These are phyloP conservation scores for cat (Felis catus) DNA, from an alignment of 2,113 vertebrate species.

Conservation along the genomic window F.catus_Fca126_mat1.0 CM031423.1:9413501-9414000, in stretches of 20 bases:
- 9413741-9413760: constrained; percentile 2
- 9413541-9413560: not conserved
- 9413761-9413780: not conserved
- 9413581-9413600: constrained; percentile 37
- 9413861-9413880: not conserved
- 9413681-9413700: not conserved
- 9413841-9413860: not conserved
- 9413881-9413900: not conserved
- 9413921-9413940: not conserved
- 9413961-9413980: not conserved
- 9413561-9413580: not conserved
- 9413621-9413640: not conserved
- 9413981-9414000: not conserved
- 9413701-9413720: constrained; percentile 6
- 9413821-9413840: constrained; percentile 20
- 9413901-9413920: constrained; percentile 19
- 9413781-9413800: constrained; percentile 31
- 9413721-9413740: constrained; percentile 21
- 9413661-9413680: not conserved
- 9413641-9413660: not conserved
- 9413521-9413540: not conserved
- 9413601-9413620: constrained; percentile 20
- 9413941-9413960: not conserved
- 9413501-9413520: not conserved
- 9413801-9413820: not conserved